phyloP scores from a whole-genome alignment of 2,888 invertebrate genomes.

The Pterostichus madidus region DNA sequence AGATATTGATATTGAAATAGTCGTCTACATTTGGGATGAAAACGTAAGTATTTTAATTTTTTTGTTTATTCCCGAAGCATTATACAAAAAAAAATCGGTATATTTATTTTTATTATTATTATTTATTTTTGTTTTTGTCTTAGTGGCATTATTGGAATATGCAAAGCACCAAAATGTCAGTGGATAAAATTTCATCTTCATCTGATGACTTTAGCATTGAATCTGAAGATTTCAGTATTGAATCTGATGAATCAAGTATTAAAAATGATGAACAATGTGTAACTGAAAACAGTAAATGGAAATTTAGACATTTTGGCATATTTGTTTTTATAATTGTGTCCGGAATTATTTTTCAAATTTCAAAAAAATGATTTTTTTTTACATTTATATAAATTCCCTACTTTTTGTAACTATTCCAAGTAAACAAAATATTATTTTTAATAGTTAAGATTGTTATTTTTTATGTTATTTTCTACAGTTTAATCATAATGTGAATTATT shows the following conservation, averaged over 20 bases:
- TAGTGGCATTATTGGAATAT: constrained; percentile 16
- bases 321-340: background rate
- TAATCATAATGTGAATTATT: background rate
- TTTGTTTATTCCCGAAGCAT: constrained; percentile 13
- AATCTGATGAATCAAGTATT: too few species aligned
- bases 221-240: background rate
- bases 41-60: constrained; percentile 61
- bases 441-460: constrained; percentile 1
- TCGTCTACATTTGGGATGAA: constrained; percentile 78
- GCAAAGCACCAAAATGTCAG: background rate
- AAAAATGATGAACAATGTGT: background rate
- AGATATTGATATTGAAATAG: constrained; percentile 77
- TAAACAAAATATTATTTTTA: too few species aligned
- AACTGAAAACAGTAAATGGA: background rate
- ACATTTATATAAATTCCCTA: too few species aligned
- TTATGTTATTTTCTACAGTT: background rate
- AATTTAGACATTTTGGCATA: background rate
- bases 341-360: background rate
- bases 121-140: background rate
- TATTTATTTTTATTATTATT: background rate
- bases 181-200: background rate
- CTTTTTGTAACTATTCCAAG: too few species aligned
- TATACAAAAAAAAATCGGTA: background rate
- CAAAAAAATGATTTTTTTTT: too few species aligned
- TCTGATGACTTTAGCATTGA: background rate